Percentiles rank a stretch among this genome's conserved stretches.
These are phyloP conservation scores for Aphis gossypii DNA, from an alignment of 1,140 invertebrate species.

Conservation along the genomic window DNA sequence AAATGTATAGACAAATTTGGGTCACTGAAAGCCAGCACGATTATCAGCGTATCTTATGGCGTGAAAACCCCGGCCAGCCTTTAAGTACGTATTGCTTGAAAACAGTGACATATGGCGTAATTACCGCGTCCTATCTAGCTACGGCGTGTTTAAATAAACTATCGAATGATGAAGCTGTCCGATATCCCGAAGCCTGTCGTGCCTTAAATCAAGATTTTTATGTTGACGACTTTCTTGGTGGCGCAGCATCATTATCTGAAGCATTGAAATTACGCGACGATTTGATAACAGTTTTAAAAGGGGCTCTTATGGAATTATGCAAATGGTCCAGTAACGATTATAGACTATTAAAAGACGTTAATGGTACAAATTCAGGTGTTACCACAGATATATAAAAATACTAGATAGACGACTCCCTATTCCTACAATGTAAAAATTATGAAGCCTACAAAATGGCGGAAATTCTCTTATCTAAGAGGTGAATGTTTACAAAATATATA, in stretches of 20 bases:
- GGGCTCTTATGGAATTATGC: conserved; percentile 59
- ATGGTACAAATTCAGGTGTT: no score
- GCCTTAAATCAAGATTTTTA: conserved; percentile 60
- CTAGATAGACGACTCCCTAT: no score
- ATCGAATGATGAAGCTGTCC: conserved; percentile 62
- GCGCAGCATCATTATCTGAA: conserved; percentile 59
- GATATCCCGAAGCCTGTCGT: conserved; percentile 59
- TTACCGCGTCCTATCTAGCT: conserved; percentile 63
- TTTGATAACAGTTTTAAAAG: conserved; percentile 59
- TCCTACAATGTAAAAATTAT: no score
- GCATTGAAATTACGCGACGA: conserved; percentile 59
- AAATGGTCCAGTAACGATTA: conserved; percentile 60
- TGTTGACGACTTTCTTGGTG: conserved; percentile 60
- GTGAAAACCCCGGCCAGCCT: conserved; percentile 59
- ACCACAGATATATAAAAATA: no score
- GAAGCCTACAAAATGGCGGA: no score
- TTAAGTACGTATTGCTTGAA: conserved; percentile 62
- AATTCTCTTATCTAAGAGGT: no score
- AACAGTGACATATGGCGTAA: conserved; percentile 63
- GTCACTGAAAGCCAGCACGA: conserved; percentile 61
- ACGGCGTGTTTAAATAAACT: conserved; percentile 63
- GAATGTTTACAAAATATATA: no score
- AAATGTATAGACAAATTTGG: conserved; percentile 64
- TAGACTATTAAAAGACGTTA: conserved; percentile 48
- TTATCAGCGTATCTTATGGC: conserved; percentile 62